Base-by-base conservation (phyloP, 2,888 invertebrate genomes). In the Malthinus flaveolus region DNA sequence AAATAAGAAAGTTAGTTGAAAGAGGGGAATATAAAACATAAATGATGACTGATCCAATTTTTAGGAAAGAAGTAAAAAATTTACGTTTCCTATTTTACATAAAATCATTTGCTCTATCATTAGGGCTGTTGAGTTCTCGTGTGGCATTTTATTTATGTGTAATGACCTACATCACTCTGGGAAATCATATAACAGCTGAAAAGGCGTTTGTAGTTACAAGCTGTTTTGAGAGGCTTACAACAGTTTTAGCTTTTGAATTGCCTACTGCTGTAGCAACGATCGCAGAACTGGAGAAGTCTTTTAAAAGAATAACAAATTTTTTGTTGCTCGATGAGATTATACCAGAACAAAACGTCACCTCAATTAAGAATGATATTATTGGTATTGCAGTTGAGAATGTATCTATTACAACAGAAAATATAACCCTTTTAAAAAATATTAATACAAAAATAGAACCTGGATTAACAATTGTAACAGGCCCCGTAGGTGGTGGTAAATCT, bases 1-100 rank as follows among this genome's bases (percentile, higher is more conserved):
- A 83, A 61, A 87, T 90, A 0, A 82, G 93, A 75, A 87, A 84
- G 91, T 92, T 78, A 81, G 84, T 80, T 47, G 7, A 44, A 15
- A 81, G 78, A 50, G n/a, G n/a, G n/a, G n/a, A n/a, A n/a, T 7
- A 15, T n/a, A 6, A 15, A n/a, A 13, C 12, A 23, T 23, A 23
- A 23, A 23, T 23, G 5, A 23, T 23, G 23, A 5, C 2, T 23
- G 5, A 9, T 9, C 13, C n/a, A n/a, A n/a, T 15, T 42, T 15
- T 5, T 23, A 42, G 39, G n/a, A 42, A 15, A 6, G 39, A 42
- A 42, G 13, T 42, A 15, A 42, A 15, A 42, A 15, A 42, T 42
- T 23, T 42, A 15, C 15, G 39, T n/a, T n/a, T 42, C 13, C 15
- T 42, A 23, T 15, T 42, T 15, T 13, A 15, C 1, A 0, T 42